These are phyloP conservation scores for Drosophila paranaensis DNA, from an alignment of 2,888 invertebrate species.

Conservation along the genomic window DNA sequence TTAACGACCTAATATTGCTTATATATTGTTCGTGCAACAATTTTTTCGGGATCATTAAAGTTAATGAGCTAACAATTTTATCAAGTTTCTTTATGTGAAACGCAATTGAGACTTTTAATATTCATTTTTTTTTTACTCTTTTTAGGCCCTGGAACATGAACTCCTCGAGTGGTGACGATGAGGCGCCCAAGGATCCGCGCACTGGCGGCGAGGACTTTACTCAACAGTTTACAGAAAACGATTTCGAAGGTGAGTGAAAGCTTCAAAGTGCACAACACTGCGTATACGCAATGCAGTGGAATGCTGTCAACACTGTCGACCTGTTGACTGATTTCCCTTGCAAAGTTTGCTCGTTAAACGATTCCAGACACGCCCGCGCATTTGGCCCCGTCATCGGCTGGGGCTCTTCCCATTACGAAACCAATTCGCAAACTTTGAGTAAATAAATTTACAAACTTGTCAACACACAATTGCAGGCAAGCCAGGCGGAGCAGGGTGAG, in stretches of 20 bases:
- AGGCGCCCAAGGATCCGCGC: constrained; percentile 94
- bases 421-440: constrained; percentile 8
- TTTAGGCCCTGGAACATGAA: constrained; percentile 88
- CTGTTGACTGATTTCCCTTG: constrained; percentile 9
- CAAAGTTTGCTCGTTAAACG: constrained; percentile 14
- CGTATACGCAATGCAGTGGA: constrained; percentile 51
- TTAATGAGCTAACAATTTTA: not conserved
- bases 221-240: constrained; percentile 93
- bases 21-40: constrained; percentile 1
- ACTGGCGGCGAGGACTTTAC: constrained; percentile 90
- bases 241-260: constrained; percentile 91
- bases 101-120: not conserved
- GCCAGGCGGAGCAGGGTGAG: not conserved
- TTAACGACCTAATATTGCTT: not conserved
- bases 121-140: constrained; percentile 55
- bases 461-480: constrained; percentile 6
- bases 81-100: not conserved
- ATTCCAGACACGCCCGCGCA: constrained; percentile 27
- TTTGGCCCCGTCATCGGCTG: constrained; percentile 5
- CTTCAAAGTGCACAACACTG: constrained; percentile 19
- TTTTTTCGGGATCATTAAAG: constrained; percentile 9
- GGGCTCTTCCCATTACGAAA: constrained; percentile 23
- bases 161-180: constrained; percentile 88
- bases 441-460: constrained; percentile 15
- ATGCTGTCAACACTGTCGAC: constrained; percentile 6